Conservation (phyloP, 2,113 vertebrate genomes). For the Vireo altiloquus region DNA sequence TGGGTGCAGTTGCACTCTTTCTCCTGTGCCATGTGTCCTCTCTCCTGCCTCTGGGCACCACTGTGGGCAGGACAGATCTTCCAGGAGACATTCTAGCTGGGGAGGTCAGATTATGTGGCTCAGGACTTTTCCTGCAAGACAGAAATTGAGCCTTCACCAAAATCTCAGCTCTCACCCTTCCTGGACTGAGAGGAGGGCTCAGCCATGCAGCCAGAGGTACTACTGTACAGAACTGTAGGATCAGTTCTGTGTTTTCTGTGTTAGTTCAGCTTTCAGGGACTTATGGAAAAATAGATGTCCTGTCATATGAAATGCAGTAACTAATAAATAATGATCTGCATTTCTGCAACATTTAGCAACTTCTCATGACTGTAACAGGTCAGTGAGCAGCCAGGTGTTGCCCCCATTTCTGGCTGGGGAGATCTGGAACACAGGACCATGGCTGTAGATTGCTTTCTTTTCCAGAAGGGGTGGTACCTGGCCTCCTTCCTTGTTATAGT, state of each 20-base stretch:
- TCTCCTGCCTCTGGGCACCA: neutral
- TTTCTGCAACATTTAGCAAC: neutral
- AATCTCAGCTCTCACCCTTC: neutral
- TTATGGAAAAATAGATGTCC: neutral
- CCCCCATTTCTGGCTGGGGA: neutral
- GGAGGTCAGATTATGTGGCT: neutral
- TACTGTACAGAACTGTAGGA: accelerated
- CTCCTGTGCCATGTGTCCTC: neutral
- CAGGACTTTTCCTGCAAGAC: neutral
- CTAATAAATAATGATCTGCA: neutral
- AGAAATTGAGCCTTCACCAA: neutral
- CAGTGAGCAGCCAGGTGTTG: neutral
- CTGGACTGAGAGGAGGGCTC: neutral
- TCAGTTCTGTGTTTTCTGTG: neutral
- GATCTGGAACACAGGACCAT: neutral
- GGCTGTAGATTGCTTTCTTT: neutral
- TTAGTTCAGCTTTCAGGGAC: neutral
- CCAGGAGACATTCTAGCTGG: neutral
- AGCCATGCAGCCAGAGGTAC: neutral
- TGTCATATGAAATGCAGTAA: neutral
- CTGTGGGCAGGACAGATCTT: neutral
- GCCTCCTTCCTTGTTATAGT: neutral
- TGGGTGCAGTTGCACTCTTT: neutral
- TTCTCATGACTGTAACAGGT: neutral
- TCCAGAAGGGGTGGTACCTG: neutral